Evolutionary conservation across 2,113 vertebrate species (phyloP).

Genomic region (western clawed frog (Xenopus tropicalis)): DNA sequence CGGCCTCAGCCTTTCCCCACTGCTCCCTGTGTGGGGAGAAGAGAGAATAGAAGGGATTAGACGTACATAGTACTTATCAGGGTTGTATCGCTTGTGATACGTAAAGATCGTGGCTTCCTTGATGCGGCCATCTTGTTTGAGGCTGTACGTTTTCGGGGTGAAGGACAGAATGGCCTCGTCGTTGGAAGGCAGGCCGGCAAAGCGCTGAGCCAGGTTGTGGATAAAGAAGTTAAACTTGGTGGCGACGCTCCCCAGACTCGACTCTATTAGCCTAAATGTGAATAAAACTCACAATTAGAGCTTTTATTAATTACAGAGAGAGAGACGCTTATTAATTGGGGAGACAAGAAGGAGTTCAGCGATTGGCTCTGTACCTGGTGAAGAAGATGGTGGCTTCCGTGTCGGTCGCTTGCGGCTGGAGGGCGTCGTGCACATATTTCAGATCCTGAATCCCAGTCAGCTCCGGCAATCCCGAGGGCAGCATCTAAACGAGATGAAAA

Average conservation of each 20-base stretch:
- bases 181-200: conserved; percentile 89
- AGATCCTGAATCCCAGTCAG: conserved; percentile 85
- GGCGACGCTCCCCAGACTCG: conserved; percentile 93
- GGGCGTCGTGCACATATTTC: conserved; percentile 92
- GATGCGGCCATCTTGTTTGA: conserved; percentile 91
- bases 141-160: conserved; percentile 87
- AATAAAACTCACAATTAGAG: conserved; percentile 5
- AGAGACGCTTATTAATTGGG: background rate
- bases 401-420: conserved; percentile 92
- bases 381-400: conserved; percentile 97
- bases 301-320: too few species aligned
- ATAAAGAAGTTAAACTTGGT: conserved; percentile 99
- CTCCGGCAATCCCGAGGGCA: conserved; percentile 90
- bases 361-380: conserved; percentile 75
- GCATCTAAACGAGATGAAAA: conserved; percentile 75
- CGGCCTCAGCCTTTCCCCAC: too few species aligned
- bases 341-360: background rate
- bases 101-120: conserved; percentile 87
- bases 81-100: conserved; percentile 97
- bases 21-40: too few species aligned
- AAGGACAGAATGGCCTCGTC: conserved; percentile 95
- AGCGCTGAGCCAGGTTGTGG: conserved; percentile 95
- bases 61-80: conserved; percentile 97
- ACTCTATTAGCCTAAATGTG: conserved; percentile 84
- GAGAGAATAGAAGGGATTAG: too few species aligned